Evolutionary conservation across 1,140 invertebrate genomes (phyloP).

Genomic region (Papilio polytes): DNA sequence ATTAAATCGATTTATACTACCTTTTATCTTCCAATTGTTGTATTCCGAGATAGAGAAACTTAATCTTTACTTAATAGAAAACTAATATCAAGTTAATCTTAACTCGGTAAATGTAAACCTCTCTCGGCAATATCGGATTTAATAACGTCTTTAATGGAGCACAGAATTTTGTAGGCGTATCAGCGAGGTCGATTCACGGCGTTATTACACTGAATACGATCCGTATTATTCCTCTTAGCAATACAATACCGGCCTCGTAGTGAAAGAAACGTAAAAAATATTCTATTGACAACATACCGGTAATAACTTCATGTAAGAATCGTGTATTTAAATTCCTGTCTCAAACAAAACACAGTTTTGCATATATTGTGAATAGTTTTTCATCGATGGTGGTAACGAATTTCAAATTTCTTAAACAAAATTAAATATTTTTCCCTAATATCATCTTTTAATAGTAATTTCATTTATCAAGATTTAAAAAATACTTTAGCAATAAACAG

Average conservation of each 20-base stretch:
- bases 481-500: too few relatives aligned
- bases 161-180: conserved; percentile 42
- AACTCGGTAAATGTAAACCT: conserved; percentile 33
- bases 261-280: conserved; percentile 51
- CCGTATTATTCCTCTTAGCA: conserved; percentile 48
- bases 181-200: conserved; percentile 46
- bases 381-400: too few relatives aligned
- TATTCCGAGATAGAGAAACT: background rate
- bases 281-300: conserved; percentile 28
- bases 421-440: too few relatives aligned
- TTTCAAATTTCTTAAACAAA: too few relatives aligned
- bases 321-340: background rate
- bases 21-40: background rate
- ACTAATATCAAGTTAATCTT: conserved; percentile 41
- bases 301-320: background rate
- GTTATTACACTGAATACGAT: conserved; percentile 56
- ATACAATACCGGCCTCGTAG: conserved; percentile 51
- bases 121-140: conserved; percentile 38
- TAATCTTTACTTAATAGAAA: conserved; percentile 32
- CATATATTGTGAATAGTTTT: too few relatives aligned
- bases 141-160: conserved; percentile 48
- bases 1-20: background rate
- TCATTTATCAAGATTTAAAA: too few relatives aligned
- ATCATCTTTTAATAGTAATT: too few relatives aligned
- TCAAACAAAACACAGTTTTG: background rate